Base-by-base conservation (phyloP, 2,888 invertebrate species). In the Papilio gigon region DNA sequence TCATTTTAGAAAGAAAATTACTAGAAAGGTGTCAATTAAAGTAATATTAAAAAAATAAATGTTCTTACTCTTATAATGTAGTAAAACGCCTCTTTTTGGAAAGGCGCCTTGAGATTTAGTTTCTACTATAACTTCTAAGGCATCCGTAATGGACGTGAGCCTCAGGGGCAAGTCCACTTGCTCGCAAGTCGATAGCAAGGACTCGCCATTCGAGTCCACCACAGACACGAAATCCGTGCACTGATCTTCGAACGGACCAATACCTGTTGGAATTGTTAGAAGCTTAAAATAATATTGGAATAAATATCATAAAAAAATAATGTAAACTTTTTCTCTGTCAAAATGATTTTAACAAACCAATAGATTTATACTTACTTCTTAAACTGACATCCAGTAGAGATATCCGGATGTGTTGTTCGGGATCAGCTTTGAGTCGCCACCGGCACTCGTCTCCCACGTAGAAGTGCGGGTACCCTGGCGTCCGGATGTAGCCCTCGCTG, bases 401-500 rank as follows among this genome's bases (percentile, higher is more conserved):
- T 62, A 96, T 82, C 72, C 93, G 89, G 66, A 96, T 93, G 76
- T 89, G 92, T 80, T 95, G 95, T 69, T 94, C 94, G 0, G 92
- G 90, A 58, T 93, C 87, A 1, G 94, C 94, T 56, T 86, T 87
- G 67, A 96, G 91, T 70, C 90, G 92, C 96, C 96, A 96, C 44
- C 93, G 91, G 81, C 96, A 96, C 74, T 93, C 80, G 81, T 93
- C 93, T 0, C 95, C 95, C 14, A 95, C 92, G 80, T 96, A 96
- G 85, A 93, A 95, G 75, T 94, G 93, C 0, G 96, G 96, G 84
- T 96, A 96, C 8, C 96, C 96, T 0, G 96, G 96, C 72, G 94
- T 94, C 40, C 94, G 92, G 73, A 95, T 93, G 83, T 95, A 95
- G 2, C 95, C 95, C 80, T 95, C 94, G 70, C 92, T 90, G 66